Conservation (phyloP, 2,113 vertebrate species). For the Phaethornis superciliosus region DNA sequence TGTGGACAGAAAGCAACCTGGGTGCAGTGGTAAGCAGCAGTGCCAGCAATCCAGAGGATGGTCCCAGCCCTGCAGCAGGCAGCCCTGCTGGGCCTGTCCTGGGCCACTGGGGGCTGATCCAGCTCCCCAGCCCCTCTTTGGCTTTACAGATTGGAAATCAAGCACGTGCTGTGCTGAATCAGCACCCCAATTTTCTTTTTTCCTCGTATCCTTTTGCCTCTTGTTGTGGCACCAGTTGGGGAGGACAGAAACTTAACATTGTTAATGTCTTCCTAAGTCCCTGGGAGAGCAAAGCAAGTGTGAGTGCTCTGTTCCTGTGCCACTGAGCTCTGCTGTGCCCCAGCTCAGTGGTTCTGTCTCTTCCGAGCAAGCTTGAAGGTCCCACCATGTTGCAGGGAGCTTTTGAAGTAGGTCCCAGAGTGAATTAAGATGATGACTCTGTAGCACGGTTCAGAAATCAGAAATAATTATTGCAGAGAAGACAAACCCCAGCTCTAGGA, state of each 20-base stretch:
- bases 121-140: background rate
- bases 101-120: background rate
- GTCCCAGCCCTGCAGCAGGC: too few relatives aligned
- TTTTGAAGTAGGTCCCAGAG: background rate
- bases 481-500: background rate
- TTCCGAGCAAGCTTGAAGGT: background rate
- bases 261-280: background rate
- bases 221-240: background rate
- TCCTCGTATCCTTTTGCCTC: background rate
- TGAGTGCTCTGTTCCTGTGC: fast-evolving
- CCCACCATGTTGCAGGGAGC: background rate
- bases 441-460: background rate
- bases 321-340: background rate
- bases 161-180: background rate
- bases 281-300: fast-evolving
- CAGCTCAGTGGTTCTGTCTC: background rate
- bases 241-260: background rate
- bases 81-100: too few relatives aligned
- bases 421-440: background rate
- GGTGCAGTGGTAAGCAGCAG: background rate
- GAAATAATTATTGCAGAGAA: background rate
- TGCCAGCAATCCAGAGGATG: background rate
- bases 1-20: background rate
- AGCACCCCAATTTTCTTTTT: background rate
- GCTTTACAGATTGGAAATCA: background rate